These are phyloP conservation scores for Pseudomyrmex cubaensis DNA, from an alignment of 1,140 invertebrate species.

Conservation along the genomic window DNA sequence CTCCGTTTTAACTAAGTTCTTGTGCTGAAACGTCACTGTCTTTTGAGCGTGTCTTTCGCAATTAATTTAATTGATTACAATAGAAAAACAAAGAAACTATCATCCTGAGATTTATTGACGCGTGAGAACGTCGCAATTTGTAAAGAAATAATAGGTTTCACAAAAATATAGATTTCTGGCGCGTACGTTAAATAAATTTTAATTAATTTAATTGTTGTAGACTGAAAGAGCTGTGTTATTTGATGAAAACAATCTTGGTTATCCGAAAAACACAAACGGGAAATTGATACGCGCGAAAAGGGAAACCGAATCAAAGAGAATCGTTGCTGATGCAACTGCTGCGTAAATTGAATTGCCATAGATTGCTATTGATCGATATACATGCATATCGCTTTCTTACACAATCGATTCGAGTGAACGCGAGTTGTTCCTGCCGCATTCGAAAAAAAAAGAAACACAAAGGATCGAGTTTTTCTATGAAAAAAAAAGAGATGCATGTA, in stretches of 20 bases:
- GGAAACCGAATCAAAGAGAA: background rate
- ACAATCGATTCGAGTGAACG: conserved; percentile 22
- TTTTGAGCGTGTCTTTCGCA: too few relatives aligned
- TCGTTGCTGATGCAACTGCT: background rate
- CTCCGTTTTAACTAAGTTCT: too few relatives aligned
- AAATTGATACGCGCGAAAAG: conserved; percentile 6
- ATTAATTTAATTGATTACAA: too few relatives aligned
- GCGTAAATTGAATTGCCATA: conserved; percentile 27
- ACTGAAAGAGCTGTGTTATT: background rate
- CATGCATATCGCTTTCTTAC: conserved; percentile 14
- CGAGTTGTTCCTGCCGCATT: conserved; percentile 15
- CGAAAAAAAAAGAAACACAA: background rate
- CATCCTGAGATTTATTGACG: too few relatives aligned
- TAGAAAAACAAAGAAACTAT: too few relatives aligned
- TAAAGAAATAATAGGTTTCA: too few relatives aligned
- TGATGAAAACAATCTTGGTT: background rate
- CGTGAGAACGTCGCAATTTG: too few relatives aligned
- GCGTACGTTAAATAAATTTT: conserved; percentile 3
- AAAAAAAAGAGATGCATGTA: background rate
- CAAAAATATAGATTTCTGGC: too few relatives aligned
- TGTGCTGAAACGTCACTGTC: too few relatives aligned
- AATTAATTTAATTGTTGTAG: background rate
- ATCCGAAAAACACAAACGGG: background rate
- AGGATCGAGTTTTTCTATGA: too few relatives aligned
- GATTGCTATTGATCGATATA: conserved; percentile 5